Evolutionary conservation across 1,140 invertebrate genomes (phyloP).

Genomic region (Brachionus paranguensis): DNA sequence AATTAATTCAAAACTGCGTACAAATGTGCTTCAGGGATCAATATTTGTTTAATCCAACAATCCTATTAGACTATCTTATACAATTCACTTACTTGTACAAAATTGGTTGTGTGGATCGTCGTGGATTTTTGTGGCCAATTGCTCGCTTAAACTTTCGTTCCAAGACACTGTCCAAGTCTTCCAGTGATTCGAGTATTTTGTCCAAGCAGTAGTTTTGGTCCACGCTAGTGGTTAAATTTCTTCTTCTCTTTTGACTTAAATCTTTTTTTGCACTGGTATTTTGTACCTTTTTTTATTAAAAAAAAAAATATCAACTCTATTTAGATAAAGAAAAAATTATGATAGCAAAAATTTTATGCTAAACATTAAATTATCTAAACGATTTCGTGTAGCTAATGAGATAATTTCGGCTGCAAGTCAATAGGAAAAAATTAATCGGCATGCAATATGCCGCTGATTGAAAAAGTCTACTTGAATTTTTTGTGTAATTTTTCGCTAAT

Average conservation of each 20-base stretch:
- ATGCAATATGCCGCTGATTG: background rate
- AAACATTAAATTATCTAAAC: background rate
- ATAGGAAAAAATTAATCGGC: background rate
- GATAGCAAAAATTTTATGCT: background rate
- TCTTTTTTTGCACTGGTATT: background rate
- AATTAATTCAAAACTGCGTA: background rate
- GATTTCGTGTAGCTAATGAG: background rate
- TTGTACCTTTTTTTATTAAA: background rate
- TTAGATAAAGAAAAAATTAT: background rate
- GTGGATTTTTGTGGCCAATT: background rate
- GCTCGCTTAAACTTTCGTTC: background rate
- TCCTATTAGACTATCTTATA: background rate
- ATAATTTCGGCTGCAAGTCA: background rate
- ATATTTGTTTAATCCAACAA: background rate
- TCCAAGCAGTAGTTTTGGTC: background rate
- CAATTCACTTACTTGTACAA: background rate
- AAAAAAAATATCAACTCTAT: background rate
- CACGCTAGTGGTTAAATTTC: background rate
- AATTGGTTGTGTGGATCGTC: background rate
- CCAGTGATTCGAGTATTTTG: background rate
- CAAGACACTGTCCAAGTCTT: background rate
- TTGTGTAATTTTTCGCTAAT: background rate
- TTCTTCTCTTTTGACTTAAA: background rate
- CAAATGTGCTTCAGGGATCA: background rate
- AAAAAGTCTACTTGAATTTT: background rate